These are phyloP conservation scores for Chromoteleia sp. DNA, from an alignment of 2,888 invertebrate species.

Conservation along the genomic window DNA sequence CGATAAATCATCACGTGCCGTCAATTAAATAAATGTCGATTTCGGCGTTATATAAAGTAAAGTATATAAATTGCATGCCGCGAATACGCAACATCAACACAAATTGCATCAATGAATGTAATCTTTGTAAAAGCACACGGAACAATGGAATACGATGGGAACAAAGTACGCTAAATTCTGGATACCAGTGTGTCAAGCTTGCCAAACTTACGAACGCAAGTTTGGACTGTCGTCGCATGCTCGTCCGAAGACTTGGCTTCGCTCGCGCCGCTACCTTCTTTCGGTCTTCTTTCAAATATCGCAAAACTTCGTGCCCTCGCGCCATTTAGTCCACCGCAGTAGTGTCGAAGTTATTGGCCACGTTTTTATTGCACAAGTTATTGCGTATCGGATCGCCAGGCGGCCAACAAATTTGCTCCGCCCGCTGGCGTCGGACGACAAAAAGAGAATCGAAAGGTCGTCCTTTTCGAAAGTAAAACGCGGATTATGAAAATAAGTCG, in stretches of 20 bases:
- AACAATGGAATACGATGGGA: background rate
- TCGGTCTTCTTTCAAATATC: conserved; percentile 76
- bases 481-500: conserved; percentile 64
- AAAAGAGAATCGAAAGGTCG: conserved; percentile 48
- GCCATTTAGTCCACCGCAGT: conserved; percentile 51
- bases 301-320: conserved; percentile 73
- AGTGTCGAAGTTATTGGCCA: conserved; percentile 77
- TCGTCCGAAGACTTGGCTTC: conserved; percentile 42
- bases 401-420: conserved; percentile 78
- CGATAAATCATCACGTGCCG: conserved; percentile 43
- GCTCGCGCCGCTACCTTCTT: conserved; percentile 38
- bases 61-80: conserved; percentile 26
- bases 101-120: conserved; percentile 52
- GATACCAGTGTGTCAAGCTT: conserved; percentile 3
- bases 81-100: conserved; percentile 21
- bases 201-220: conserved; percentile 28
- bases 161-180: conserved; percentile 28
- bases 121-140: conserved; percentile 41
- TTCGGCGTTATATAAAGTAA: conserved; percentile 33
- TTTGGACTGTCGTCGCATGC: conserved; percentile 32
- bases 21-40: conserved; percentile 47
- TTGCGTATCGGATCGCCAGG: conserved; percentile 75
- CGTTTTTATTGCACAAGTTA: conserved; percentile 81
- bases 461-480: conserved; percentile 44
- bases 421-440: conserved; percentile 28